phyloP scores from a whole-genome alignment of 2,113 vertebrate genomes.

The Meles meles region DNA sequence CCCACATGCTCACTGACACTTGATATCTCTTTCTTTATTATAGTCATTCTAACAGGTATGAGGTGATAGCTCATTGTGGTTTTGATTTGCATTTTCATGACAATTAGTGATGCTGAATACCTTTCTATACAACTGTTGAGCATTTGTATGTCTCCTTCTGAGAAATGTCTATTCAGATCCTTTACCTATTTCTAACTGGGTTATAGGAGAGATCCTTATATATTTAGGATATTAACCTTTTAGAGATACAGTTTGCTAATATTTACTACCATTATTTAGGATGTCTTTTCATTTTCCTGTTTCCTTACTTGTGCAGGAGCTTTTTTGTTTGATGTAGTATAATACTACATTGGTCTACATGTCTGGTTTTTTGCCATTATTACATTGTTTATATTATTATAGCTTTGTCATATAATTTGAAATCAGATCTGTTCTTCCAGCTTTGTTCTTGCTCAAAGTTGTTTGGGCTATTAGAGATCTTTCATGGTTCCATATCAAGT shows the following conservation, averaged over 20 bases:
- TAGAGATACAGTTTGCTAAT: neutral
- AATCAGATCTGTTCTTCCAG: neutral
- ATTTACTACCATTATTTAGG: neutral
- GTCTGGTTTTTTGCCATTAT: neutral
- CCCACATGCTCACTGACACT: neutral
- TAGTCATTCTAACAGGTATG: neutral
- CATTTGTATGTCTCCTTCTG: neutral
- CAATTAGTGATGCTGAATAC: neutral
- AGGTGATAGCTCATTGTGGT: neutral
- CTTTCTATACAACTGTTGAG: neutral
- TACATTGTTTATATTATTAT: neutral
- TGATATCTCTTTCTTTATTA: neutral
- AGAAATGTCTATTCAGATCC: neutral
- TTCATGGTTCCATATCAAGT: neutral
- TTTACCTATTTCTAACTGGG: neutral
- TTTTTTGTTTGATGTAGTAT: neutral
- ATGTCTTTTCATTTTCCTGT: neutral
- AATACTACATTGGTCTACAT: neutral
- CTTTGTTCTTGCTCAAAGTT: neutral
- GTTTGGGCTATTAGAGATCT: neutral
- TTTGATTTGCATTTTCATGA: neutral
- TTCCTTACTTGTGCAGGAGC: neutral
- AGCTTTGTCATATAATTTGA: neutral
- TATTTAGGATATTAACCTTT: neutral
- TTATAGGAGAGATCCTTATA: neutral